These are phyloP conservation scores for Drosophila quinaria DNA, from an alignment of 2,888 invertebrate species.

Conservation along the genomic window DNA sequence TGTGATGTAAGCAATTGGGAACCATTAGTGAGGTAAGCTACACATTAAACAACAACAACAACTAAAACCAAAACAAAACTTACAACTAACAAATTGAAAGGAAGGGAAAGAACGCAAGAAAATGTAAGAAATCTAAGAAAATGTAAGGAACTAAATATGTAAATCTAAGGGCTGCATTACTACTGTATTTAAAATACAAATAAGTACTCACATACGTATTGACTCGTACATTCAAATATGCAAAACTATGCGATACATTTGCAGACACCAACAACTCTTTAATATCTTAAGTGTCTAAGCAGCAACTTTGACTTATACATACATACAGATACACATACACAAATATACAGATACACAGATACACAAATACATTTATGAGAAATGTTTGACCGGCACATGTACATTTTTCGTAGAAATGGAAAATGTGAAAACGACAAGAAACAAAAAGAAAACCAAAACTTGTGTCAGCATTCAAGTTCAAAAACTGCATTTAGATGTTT, in stretches of 20 bases:
- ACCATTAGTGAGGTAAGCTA: constrained; percentile 86
- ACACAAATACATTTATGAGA: constrained; percentile 31
- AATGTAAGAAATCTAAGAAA: constrained; percentile 16
- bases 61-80: constrained; percentile 16
- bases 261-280: constrained; percentile 29
- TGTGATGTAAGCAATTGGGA: constrained; percentile 86
- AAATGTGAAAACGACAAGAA: constrained; percentile 14
- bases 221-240: constrained; percentile 14
- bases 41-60: constrained; percentile 85
- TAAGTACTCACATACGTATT: constrained; percentile 30
- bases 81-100: constrained; percentile 14
- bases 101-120: background rate
- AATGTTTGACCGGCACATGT: constrained; percentile 34
- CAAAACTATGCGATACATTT: constrained; percentile 31
- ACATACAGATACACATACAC: constrained; percentile 8
- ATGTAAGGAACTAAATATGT: constrained; percentile 22
- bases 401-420: constrained; percentile 35
- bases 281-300: constrained; percentile 40
- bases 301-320: constrained; percentile 23
- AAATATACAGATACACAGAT: constrained; percentile 31
- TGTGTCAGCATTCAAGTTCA: constrained; percentile 71
- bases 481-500: constrained; percentile 82
- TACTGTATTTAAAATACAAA: constrained; percentile 39
- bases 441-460: constrained; percentile 30
- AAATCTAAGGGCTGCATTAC: constrained; percentile 17